Evolutionary conservation across 1,140 invertebrate species (phyloP).

Genomic region (Drosophila asahinai): DNA sequence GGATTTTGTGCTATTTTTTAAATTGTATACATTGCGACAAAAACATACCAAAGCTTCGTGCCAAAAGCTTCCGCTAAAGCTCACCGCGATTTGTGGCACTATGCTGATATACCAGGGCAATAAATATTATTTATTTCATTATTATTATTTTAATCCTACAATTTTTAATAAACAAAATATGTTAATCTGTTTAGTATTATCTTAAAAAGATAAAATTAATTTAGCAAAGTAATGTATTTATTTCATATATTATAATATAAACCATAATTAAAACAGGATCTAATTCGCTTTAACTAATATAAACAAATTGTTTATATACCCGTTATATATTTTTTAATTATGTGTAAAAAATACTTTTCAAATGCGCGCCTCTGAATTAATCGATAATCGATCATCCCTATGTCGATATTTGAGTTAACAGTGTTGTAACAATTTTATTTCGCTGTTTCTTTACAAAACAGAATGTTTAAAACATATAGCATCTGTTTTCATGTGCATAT

Average conservation of each 20-base stretch:
- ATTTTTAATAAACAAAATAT: neutral
- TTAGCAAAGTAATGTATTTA: no score
- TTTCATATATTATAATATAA: no score
- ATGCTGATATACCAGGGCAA: neutral
- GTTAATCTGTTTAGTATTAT: neutral
- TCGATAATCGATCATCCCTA: neutral
- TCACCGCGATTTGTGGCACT: neutral
- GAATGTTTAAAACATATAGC: no score
- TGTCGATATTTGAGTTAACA: neutral
- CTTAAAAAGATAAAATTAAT: no score
- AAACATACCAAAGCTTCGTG: slow-evolving; percentile 12
- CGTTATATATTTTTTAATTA: no score
- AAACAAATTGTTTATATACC: neutral
- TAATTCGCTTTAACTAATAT: no score
- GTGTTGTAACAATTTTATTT: neutral
- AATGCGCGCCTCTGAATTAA: neutral
- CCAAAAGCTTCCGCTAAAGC: neutral
- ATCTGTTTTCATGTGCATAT: no score
- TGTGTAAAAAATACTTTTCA: neutral
- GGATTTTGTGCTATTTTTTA: neutral
- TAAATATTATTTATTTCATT: neutral
- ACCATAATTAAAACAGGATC: no score
- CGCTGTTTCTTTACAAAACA: no score
- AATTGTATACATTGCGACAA: slow-evolving; percentile 21
- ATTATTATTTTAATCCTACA: neutral